Evolutionary conservation across 92 coral and sea anemone genomes (phyloP), one percentile per base, ranked within the genome.

Genomic region (Bergia sp.): DNA sequence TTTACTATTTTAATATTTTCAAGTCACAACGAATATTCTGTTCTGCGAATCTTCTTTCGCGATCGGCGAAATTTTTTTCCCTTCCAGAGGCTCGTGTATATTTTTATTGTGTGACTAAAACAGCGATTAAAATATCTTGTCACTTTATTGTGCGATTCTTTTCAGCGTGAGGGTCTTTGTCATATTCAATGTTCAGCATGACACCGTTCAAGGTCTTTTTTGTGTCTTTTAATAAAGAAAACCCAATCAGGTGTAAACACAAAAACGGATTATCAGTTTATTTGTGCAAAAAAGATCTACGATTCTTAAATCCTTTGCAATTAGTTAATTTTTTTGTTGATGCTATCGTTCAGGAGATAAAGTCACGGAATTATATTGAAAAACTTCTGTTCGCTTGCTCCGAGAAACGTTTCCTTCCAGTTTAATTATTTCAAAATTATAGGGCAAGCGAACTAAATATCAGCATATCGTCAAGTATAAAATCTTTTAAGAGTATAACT

Each of bases 241-340:
- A 13, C 3, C 8, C 87, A 47, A 37, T 37, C 65, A 71, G 36
- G 87, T 69, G 87, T 47, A 72, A 84, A 84, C 3, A 69, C 21
- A 37, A 53, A 36, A 5, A 47, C 10, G 20, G 45, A 80, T 37
- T 47, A 50, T 16, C 11, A 41, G 41, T 7, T 29, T n/a, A 64
- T 64, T 61, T 64, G 29, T 29, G 55, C 16, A 49, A 82, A 29
- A 81, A 18, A 41, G 86, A 64, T 20, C 41, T 66, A 15, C 37
- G 71, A 84, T 84, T 58, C 43, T 67, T n/a, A 84, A 84, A 83
- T 67, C 44, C 43, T 37, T 71, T 18, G 41, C 42, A 49, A 37
- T 45, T 69, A 84, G 23, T 37, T 45, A 44, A 29, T 29, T 29
- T 44, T 18, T 71, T 84, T 84, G n/a, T 36, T 23, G 41, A 65